phyloP scores from a whole-genome alignment of 2,113 vertebrate species.

The Triplophysa dalaica region DNA sequence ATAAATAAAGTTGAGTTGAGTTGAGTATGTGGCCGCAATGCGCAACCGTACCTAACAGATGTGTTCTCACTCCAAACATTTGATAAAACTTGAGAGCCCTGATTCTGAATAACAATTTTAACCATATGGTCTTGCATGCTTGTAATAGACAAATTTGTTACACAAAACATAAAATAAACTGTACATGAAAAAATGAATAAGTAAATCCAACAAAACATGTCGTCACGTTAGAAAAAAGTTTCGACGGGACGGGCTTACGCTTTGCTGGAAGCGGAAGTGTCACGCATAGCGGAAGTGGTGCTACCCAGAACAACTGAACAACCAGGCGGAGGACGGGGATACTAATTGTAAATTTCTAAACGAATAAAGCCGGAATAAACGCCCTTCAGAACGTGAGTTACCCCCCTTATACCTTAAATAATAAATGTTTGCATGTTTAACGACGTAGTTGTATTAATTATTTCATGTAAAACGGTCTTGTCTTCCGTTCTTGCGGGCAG shows the following conservation, averaged over 20 bases:
- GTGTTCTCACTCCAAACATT: too few species aligned
- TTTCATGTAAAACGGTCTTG: background rate
- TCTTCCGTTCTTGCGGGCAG: background rate
- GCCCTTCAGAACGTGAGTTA: conserved; percentile 72
- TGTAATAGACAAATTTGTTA: too few species aligned
- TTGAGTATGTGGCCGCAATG: too few species aligned
- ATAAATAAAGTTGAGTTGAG: too few species aligned
- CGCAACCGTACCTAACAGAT: too few species aligned
- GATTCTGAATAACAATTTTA: too few species aligned
- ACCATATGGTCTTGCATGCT: too few species aligned
- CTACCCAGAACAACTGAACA: conserved; percentile 75
- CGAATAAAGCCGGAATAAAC: conserved; percentile 69
- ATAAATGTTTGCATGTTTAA: background rate
- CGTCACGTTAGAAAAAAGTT: background rate
- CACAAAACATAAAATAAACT: too few species aligned
- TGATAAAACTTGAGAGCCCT: too few species aligned
- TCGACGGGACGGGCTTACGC: background rate
- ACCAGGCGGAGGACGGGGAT: conserved; percentile 71
- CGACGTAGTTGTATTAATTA: conserved; percentile 16
- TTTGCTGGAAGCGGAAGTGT: conserved; percentile 73
- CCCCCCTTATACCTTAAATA: background rate
- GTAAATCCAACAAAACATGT: too few species aligned
- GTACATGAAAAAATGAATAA: too few species aligned
- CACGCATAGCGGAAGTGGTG: conserved; percentile 76
- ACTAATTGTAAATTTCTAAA: conserved; percentile 65